Evolutionary conservation across 2,113 vertebrate genomes (phyloP).

Genomic region (Agapornis roseicollis): DNA sequence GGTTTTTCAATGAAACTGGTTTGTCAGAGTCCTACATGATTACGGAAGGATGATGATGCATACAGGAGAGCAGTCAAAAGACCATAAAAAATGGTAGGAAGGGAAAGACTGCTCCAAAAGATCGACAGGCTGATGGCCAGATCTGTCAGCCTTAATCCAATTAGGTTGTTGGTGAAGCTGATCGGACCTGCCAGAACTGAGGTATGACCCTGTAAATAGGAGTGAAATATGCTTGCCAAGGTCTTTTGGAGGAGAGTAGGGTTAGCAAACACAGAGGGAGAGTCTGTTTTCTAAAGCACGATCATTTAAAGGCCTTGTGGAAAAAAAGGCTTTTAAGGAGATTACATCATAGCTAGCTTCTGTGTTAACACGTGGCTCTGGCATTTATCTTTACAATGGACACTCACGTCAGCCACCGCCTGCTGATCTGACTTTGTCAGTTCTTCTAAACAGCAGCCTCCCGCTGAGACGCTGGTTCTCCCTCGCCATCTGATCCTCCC

Average conservation of each 20-base stretch:
- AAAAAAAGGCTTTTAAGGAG: conserved; percentile 56
- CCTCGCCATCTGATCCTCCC: neutral
- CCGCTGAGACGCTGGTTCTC: accelerated
- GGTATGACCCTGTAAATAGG: neutral
- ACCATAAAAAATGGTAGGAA: neutral
- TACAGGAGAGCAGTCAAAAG: neutral
- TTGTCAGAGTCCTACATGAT: neutral
- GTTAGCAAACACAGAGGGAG: neutral
- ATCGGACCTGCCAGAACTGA: neutral
- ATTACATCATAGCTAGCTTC: conserved; percentile 56
- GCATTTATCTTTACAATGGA: conserved; percentile 50
- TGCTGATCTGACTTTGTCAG: conserved; percentile 24
- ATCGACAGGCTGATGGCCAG: neutral
- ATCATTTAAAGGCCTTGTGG: conserved; percentile 19
- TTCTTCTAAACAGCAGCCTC: neutral
- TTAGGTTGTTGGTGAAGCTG: neutral
- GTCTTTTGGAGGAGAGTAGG: neutral
- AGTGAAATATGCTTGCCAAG: neutral
- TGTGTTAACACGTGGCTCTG: neutral
- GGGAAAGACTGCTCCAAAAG: neutral
- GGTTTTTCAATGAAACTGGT: neutral
- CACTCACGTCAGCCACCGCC: conserved; percentile 3
- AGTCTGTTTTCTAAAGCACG: neutral
- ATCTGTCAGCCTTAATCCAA: neutral
- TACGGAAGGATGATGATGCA: neutral